Evolutionary conservation across 35 echinoderm and acorn worm genomes (phyloP).

Genomic region (Heliocidaris tuberculata): DNA sequence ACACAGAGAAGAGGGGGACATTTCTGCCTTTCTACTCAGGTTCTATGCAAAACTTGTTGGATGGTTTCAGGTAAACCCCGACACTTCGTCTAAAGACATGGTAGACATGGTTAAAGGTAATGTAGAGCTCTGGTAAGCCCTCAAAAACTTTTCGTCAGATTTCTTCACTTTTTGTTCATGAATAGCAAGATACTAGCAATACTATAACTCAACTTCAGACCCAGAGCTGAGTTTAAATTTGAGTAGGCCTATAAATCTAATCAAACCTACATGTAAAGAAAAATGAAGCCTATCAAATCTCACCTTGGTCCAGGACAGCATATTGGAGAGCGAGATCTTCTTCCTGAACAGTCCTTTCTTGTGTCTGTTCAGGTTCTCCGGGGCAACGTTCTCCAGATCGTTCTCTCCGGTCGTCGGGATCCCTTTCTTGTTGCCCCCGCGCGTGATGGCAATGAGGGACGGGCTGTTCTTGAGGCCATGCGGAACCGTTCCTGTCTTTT

Average conservation of each 20-base stretch:
- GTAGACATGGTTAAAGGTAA: too few relatives aligned
- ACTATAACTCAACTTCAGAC: too few relatives aligned
- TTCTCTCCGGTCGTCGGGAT: slow-evolving; percentile 72
- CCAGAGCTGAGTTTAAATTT: too few relatives aligned
- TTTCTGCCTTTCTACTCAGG: too few relatives aligned
- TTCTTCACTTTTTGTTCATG: too few relatives aligned
- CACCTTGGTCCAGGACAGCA: slow-evolving; percentile 95
- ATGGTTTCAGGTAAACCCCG: too few relatives aligned
- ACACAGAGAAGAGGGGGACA: too few relatives aligned
- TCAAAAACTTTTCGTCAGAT: too few relatives aligned
- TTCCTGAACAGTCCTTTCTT: slow-evolving; percentile 92
- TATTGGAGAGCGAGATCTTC: slow-evolving; percentile 80
- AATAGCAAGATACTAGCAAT: too few relatives aligned
- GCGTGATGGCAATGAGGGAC: slow-evolving; percentile 63
- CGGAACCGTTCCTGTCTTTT: slow-evolving; percentile 92
- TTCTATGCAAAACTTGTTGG: too few relatives aligned
- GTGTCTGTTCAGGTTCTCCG: slow-evolving; percentile 93
- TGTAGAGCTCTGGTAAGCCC: too few relatives aligned
- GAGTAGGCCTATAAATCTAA: slow-evolving; percentile 41
- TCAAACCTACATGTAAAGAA: not conserved
- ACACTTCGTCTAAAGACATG: too few relatives aligned
- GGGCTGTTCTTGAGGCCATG: slow-evolving; percentile 71
- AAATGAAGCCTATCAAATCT: not conserved
- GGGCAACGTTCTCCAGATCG: slow-evolving; percentile 91
- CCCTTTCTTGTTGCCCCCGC: slow-evolving; percentile 63